Evolutionary conservation across 1,140 invertebrate species (phyloP).

Genomic region (Amyelois transitella): DNA sequence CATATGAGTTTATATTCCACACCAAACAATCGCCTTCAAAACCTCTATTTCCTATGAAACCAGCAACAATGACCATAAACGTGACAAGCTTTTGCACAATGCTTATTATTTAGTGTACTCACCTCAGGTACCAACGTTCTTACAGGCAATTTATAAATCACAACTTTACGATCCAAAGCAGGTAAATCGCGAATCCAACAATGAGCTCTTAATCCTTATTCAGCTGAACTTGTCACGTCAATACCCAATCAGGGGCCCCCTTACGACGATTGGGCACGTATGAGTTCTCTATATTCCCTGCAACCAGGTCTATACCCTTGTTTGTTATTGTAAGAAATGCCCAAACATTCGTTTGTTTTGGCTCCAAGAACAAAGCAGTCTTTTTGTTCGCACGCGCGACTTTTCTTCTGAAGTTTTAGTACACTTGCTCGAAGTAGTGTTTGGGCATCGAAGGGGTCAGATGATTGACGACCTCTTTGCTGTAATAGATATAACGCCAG

Average conservation of each 20-base stretch:
- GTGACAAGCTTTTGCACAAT: background rate
- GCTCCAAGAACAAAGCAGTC: slow-evolving; percentile 60
- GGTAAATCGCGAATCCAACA: slow-evolving; percentile 35
- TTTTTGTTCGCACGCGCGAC: slow-evolving; percentile 22
- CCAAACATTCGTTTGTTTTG: slow-evolving; percentile 62
- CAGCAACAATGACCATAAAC: background rate
- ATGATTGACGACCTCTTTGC: no score
- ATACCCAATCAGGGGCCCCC: slow-evolving; percentile 14
- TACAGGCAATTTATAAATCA: slow-evolving; percentile 24
- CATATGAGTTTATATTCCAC: background rate
- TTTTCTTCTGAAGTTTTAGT: slow-evolving; percentile 38
- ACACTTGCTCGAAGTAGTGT: slow-evolving; percentile 18
- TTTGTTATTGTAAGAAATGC: slow-evolving; percentile 58
- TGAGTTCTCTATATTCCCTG: slow-evolving; percentile 24
- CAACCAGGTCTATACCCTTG: slow-evolving; percentile 16
- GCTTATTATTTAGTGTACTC: background rate
- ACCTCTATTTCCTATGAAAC: background rate
- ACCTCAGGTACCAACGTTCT: background rate
- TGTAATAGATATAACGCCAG: no score
- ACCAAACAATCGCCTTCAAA: background rate
- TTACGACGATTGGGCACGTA: slow-evolving; percentile 31
- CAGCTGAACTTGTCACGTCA: slow-evolving; percentile 35
- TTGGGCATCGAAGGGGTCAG: slow-evolving; percentile 10
- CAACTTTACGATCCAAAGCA: slow-evolving; percentile 10
- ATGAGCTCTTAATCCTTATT: slow-evolving; percentile 49